Evolutionary conservation across 2,888 invertebrate genomes (phyloP), one percentile per base, ranked within the genome.

Genomic region (Axea sp.): DNA sequence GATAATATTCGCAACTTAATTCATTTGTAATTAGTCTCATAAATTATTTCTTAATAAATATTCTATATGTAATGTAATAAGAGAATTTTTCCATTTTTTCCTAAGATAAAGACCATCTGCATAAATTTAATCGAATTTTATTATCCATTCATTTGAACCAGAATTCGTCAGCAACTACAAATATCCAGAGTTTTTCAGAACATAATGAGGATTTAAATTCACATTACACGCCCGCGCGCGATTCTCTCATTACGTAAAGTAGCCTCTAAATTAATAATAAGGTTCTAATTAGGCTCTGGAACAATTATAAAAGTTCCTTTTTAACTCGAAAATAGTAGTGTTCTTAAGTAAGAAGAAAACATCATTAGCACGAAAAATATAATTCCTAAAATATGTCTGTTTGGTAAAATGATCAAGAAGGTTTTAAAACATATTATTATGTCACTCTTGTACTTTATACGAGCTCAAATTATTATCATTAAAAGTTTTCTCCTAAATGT

Each of bases 181-280:
- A 39, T 39, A 64, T n/a, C 1, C n/a, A 8, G 17, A 14, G 19
- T 35, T 41, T 30, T 22, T 41, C 11, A 12, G n/a, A 55, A 19
- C 39, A 12, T 41, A 57, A 57, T 22, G 51, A 47, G 43, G 12
- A 47, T 39, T 53, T 45, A 60, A 60, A 60, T 45, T 43, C 59
- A 28, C 51, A 41, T 73, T 73, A 53, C 59, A 59, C 43, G 9
- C 19, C 31, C 33, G 26, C 35, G 53, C 19, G 19, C 60, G 26
- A 53, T 53, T 4, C 39, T 17, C 65, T 64, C 72, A 43, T 64
- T 72, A 73, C 31, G 24, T 28, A 51, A 65, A 73, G 72, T 60
- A 62, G 43, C 45, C 26, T 45, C 11, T 60, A 65, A 73, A 73
- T 60, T 59, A 65, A 73, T 73, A 65, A 65, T 65, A 73, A 60